Evolutionary conservation across 2,797 vertebrate genomes (phyloP).

Genomic region (Lutjanus campechanus): DNA sequence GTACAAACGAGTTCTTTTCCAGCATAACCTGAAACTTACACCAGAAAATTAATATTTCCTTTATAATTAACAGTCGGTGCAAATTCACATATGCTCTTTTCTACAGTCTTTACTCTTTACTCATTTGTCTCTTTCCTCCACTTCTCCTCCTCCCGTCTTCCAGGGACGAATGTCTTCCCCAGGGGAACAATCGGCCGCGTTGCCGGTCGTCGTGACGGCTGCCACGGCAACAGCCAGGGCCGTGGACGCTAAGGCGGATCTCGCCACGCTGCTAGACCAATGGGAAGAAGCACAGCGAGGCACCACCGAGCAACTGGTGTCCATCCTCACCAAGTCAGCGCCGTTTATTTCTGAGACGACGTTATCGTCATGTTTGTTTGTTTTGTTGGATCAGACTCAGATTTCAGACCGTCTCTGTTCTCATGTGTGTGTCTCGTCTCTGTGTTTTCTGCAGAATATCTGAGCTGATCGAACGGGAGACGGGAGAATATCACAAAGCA

Average conservation of each 20-base stretch:
- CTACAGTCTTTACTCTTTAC: not conserved
- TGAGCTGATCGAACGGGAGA: constrained; percentile 94
- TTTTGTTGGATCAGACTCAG: not conserved
- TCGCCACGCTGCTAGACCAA: constrained; percentile 91
- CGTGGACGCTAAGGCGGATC: constrained; percentile 92
- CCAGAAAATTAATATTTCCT: no score
- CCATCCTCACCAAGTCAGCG: constrained; percentile 91
- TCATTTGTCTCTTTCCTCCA: no score
- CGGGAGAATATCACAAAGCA: constrained; percentile 93
- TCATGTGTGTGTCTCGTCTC: accelerated
- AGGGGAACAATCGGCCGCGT: not conserved
- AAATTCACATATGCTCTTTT: not conserved
- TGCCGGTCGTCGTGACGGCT: constrained; percentile 59
- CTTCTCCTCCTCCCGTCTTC: not conserved
- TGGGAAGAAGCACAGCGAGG: constrained; percentile 92
- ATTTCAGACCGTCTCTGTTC: not conserved
- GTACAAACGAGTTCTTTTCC: no score
- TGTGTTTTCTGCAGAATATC: constrained; percentile 89
- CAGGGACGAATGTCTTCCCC: constrained; percentile 61
- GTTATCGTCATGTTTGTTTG: not conserved
- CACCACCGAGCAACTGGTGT: constrained; percentile 90
- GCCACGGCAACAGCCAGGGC: constrained; percentile 44
- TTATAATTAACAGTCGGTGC: no score
- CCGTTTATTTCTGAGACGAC: not conserved
- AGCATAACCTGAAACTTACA: no score